phyloP scores from a whole-genome alignment of 2,797 vertebrate species.

The Meriones psammophilus region DNA sequence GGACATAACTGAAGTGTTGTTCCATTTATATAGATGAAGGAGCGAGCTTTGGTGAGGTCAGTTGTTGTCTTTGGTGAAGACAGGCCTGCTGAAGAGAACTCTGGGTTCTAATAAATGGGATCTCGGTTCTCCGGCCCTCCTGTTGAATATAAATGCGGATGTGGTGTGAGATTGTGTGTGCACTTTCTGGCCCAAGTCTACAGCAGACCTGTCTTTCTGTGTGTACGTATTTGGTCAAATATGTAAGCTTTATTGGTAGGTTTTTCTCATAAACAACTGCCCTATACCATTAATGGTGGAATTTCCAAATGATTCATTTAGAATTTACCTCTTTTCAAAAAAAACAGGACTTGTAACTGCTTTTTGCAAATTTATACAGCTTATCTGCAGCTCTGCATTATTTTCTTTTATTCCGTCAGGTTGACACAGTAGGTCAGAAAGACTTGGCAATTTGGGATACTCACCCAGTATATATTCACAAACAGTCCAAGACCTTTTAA shows the following conservation, averaged over 20 bases:
- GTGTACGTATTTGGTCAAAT: background rate
- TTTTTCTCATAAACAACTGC: constrained; percentile 4
- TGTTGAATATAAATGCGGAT: constrained; percentile 28
- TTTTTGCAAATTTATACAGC: background rate
- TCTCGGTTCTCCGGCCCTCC: background rate
- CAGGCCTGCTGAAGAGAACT: background rate
- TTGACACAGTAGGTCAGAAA: background rate
- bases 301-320: constrained; percentile 9
- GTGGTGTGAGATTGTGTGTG: background rate
- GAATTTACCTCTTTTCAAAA: background rate
- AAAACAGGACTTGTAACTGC: background rate
- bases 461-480: background rate
- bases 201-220: background rate
- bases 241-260: background rate
- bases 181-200: background rate
- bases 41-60: background rate
- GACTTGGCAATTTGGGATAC: background rate
- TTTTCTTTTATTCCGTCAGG: constrained; percentile 25
- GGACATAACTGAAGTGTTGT: background rate
- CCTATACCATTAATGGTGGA: background rate
- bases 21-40: constrained; percentile 23
- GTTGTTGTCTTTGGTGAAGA: background rate
- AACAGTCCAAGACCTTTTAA: background rate
- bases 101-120: background rate
- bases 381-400: background rate